Percentiles rank a stretch among this genome's conserved stretches.
Conservation (phyloP, 2,888 invertebrate species). For the Cantharis flavilabris region DNA sequence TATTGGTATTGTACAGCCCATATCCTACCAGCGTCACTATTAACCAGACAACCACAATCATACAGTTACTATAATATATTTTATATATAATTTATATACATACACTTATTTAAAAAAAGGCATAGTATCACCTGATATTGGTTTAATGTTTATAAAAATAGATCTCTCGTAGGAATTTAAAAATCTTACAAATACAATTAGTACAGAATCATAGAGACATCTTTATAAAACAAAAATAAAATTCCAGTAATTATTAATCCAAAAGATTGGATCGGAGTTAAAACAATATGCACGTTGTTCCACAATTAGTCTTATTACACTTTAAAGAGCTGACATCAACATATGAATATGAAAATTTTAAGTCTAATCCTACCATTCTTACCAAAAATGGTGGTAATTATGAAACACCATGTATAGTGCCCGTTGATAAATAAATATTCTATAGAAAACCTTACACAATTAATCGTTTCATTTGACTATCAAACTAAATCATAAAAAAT, state of each 20-base stretch:
- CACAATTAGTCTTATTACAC: neutral
- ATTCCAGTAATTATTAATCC: neutral
- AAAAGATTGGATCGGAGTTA: neutral
- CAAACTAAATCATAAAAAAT: neutral
- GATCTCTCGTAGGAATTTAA: conserved; percentile 24
- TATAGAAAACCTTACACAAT: neutral
- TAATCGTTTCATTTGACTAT: neutral
- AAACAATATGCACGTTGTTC: neutral
- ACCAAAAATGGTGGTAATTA: neutral
- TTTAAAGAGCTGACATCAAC: neutral
- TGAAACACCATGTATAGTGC: neutral
- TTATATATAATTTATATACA: conserved; percentile 26
- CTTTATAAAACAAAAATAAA: neutral
- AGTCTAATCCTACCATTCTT: neutral
- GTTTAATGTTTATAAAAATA: conserved; percentile 32
- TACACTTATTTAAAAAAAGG: conserved; percentile 50
- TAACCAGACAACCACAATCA: conserved; percentile 40
- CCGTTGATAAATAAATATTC: neutral
- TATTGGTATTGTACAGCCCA: conserved; percentile 40
- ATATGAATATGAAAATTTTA: neutral
- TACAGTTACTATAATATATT: conserved; percentile 43
- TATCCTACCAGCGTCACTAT: conserved; percentile 45
- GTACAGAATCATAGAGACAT: conserved; percentile 5
- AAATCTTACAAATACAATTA: conserved; percentile 8
- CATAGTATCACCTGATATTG: conserved; percentile 54